Evolutionary conservation across 2,797 vertebrate genomes (phyloP), one percentile per base, ranked within the genome.

Genomic region (Clarias pachynema): DNA sequence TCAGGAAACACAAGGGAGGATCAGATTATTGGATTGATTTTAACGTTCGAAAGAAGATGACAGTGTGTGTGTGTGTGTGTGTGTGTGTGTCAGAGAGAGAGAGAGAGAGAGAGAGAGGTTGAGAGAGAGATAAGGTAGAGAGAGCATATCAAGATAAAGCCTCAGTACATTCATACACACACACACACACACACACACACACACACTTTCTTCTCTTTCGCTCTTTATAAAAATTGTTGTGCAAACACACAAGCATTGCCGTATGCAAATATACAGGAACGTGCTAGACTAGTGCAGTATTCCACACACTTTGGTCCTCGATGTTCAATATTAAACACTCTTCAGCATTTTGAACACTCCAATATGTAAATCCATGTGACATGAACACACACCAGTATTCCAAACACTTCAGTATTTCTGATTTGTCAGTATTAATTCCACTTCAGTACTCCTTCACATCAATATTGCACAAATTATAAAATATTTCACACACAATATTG

Each of bases 181-280:
- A 59, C 59, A 63, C 31, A 62, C 66, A 73, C 37, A 40, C 81
- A 86, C 85, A 66, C 81, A 86, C 85, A 84, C 81, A 69, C 66
- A 34, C 66, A 40, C 68, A 44, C 66, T 20, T 31, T 34, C 6
- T 26, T 63, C n/a, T 68, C 65, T 66, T 31, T 31, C 14, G 4
- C 16, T 37, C 49, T n/a, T 29, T 34, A 63, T 20, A 34, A 68
- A 34, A 68, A 20, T 68, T 31, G 20, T 68, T 40, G 1, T 20
- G 37, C 68, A 22, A 22, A 37, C 15, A 34, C 16, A 22, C 68
- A 22, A 31, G 1, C 65, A 68, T 20, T 34, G 66, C 34, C 6
- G 34, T 68, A 68, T 68, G 66, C 0, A 34, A 34, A 68, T 5
- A 18, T 9, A 68, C 26, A 68, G 29, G 7, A 68, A 68, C 12